Conservation (phyloP, 2,797 vertebrate genomes). For the Lindbergichthys nudifrons region DNA sequence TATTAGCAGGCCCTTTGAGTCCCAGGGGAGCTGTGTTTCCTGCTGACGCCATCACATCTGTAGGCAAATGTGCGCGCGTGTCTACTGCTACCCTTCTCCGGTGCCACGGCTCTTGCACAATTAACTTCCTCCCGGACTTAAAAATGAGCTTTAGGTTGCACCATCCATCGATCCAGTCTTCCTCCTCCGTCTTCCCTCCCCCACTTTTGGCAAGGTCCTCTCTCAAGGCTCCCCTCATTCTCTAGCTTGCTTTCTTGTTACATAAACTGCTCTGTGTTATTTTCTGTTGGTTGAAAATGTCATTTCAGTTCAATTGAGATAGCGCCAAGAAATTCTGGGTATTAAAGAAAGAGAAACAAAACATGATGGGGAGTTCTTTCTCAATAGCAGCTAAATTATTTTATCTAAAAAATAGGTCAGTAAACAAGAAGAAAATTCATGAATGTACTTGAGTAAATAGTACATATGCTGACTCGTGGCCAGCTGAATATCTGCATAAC, state of each 20-base stretch:
- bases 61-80: constrained; percentile 56
- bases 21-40: constrained; percentile 63
- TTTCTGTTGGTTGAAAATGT: constrained; percentile 47
- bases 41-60: constrained; percentile 71
- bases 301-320: constrained; percentile 47
- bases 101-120: constrained; percentile 47
- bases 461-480: constrained; percentile 48
- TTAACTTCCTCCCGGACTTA: constrained; percentile 60
- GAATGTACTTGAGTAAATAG: constrained; percentile 49
- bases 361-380: constrained; percentile 34
- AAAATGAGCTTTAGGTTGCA: constrained; percentile 65
- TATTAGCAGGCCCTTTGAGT: constrained; percentile 65
- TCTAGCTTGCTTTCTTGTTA: constrained; percentile 37
- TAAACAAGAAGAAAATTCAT: constrained; percentile 40
- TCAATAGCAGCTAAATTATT: constrained; percentile 36
- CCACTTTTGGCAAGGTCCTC: constrained; percentile 33
- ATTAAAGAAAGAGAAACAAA: constrained; percentile 44
- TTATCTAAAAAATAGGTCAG: constrained; percentile 57
- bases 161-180: constrained; percentile 54
- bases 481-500: constrained; percentile 42
- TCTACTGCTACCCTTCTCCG: constrained; percentile 30
- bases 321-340: constrained; percentile 35
- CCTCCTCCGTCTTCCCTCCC: constrained; percentile 28
- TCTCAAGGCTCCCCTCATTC: constrained; percentile 33
- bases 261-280: constrained; percentile 37